A percentile compares a stretch with the other conserved stretches of the same genome.
phyloP scores from a whole-genome alignment of 2,888 invertebrate genomes.

The Julus scandinavius region DNA sequence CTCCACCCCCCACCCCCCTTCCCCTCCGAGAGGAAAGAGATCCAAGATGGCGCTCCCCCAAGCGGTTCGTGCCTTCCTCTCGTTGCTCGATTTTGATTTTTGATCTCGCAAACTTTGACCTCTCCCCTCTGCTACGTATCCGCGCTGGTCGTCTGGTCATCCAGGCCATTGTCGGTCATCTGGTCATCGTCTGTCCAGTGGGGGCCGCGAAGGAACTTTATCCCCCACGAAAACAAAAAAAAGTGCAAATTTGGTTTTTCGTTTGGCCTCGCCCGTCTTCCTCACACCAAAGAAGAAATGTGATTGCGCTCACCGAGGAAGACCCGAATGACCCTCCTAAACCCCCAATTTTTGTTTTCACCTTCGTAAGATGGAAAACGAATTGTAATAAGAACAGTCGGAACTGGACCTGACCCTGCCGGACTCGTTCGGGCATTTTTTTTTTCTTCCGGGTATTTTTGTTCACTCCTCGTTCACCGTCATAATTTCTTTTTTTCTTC shows the following conservation, averaged over 20 bases:
- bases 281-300: slow-evolving; percentile 27
- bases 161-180: not conserved
- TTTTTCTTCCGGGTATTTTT: not conserved
- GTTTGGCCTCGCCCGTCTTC: slow-evolving; percentile 36
- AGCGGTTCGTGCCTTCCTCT: slow-evolving; percentile 14
- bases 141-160: not conserved
- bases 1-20: not conserved
- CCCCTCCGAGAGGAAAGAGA: not conserved
- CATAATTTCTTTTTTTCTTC: not conserved
- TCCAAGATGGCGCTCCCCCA: not conserved
- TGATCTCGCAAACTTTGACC: slow-evolving; percentile 19
- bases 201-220: not conserved
- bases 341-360: not conserved
- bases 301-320: slow-evolving; percentile 22
- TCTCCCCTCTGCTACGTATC: not conserved
- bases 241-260: slow-evolving; percentile 12
- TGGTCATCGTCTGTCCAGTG: not conserved
- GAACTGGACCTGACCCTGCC: not conserved
- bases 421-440: slow-evolving; percentile 16
- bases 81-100: not conserved
- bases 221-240: not conserved
- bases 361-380: not conserved
- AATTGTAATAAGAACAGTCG: not conserved
- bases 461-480: not conserved
- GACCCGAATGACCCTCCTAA: not conserved